Base-by-base conservation (phyloP, 2,888 invertebrate species). In the Serripes groenlandicus region DNA sequence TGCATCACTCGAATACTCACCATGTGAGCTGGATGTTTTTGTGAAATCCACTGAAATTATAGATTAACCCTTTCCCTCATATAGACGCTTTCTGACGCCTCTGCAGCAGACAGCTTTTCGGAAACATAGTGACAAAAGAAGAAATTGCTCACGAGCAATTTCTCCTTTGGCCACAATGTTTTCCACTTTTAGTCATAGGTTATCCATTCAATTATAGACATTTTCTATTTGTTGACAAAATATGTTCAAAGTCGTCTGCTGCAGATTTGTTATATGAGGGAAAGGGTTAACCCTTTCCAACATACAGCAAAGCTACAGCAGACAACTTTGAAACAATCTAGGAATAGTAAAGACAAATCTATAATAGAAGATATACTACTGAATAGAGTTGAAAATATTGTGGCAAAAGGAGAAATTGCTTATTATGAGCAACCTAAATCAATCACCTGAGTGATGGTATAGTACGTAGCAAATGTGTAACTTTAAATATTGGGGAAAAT, bases 41-140 rank as follows among this genome's bases (percentile, higher is more conserved):
- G 87, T 88, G 75, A 90, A 91, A 54, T 88, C 83, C 72, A 83
- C 91, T 91, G 73, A 49, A 81, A 76, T 30, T 52, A n/a, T 7
- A 60, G 28, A 42, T 42, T 42, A 42, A 42, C 42, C 42, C 42
- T 42, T 42, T 42, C 7, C 42, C 42, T 11, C 42, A 42, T 15
- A 42, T 11, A 11, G 9, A 7, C 42, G 42, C 7, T 7, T 42
- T 42, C 15, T 42, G 15, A 42, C 42, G 42, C 7, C 42, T 15
- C 42, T 15, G 42, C 7, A 15, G 42, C 7, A 42, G 42, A 42
- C 7, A 15, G 15, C 42, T 42, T n/a, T 42, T 42, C 15, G 42
- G 15, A 42, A 42, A 42, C 42, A 42, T 42, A 11, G 42, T 42
- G 42, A 15, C 9, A 42, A 42, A 42, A 42, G 42, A 15, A 42